Base-by-base conservation (phyloP, 2,888 invertebrate genomes). In the Atrina japonica region DNA sequence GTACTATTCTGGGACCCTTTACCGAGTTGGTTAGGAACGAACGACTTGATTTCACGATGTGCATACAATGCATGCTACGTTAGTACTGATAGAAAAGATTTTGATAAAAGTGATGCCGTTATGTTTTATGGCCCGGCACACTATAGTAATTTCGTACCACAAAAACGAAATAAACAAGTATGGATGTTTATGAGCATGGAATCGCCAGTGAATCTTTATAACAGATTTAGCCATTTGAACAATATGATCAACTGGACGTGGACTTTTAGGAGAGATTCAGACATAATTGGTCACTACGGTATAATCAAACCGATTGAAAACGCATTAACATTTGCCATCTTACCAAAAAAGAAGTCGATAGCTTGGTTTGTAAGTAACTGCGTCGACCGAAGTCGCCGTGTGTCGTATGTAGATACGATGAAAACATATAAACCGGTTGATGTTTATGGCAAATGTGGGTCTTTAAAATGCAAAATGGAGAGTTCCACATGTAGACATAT, bases 301-400 rank as follows among this genome's bases (percentile, higher is more conserved):
- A 23, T 14, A 9, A 52, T 52, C 25, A 14, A 23, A 23, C n/a
- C 23, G 16, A 5, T 14, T 5, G 9, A 6, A 21, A 23, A n/a
- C n/a, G n/a, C n/a, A 23, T 25, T 25, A 52, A 16, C 9, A 5
- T 16, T 52, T 3, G 23, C 7, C 16, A 23, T 11, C 23, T 25
- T 52, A 23, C 14, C 14, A 18, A 52, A 52, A 25, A 52, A 52
- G n/a, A 52, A 52, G 23, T 52, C 52, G 14, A 21, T 52, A 23
- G 52, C 52, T 14, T 52, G 52, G 52, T 52, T 52, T 25, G 52
- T 52, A 18, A 52, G 52, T 52, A 52, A 52, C 23, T 52, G 52
- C 23, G 23, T 21, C 25, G 23, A 25, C 23, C 52, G 16, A 14
- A 52, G 52, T 23, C 11, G 23, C 11, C 21, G 52, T 11, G 25